Evolutionary conservation across 2,888 invertebrate species (phyloP).

Genomic region (Notocelia uddmanniana): DNA sequence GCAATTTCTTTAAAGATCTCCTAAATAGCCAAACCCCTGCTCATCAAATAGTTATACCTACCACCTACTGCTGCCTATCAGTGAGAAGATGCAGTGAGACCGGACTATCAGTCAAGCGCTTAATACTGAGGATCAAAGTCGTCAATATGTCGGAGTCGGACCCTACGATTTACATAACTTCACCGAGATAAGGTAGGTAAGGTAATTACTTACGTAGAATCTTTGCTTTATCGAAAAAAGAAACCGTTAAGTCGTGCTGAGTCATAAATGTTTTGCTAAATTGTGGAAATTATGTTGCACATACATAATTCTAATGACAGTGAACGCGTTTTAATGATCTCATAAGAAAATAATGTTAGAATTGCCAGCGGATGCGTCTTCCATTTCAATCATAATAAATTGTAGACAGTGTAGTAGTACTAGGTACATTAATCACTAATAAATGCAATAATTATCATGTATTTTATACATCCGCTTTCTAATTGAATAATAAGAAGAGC

Average conservation of each 20-base stretch:
- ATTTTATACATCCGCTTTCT: slow-evolving; percentile 1
- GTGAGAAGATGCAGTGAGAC: slow-evolving; percentile 18
- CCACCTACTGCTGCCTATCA: slow-evolving; percentile 2
- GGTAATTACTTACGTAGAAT: slow-evolving; percentile 53
- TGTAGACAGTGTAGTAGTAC: slow-evolving; percentile 5
- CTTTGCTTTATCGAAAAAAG: slow-evolving; percentile 5
- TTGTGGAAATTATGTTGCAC: neutral
- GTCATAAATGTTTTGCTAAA: neutral
- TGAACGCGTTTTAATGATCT: neutral
- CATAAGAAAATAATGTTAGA: neutral
- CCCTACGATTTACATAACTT: slow-evolving; percentile 53
- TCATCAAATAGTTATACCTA: slow-evolving; percentile 10
- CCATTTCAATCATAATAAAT: slow-evolving; percentile 12
- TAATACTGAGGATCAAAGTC: slow-evolving; percentile 59
- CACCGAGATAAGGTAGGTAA: slow-evolving; percentile 51
- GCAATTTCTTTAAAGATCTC: slow-evolving; percentile 1
- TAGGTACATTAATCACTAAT: slow-evolving; percentile 7
- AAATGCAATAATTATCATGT: slow-evolving; percentile 12
- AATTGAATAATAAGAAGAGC: slow-evolving; percentile 3
- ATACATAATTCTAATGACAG: neutral
- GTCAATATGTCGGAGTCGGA: slow-evolving; percentile 58
- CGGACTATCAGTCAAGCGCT: slow-evolving; percentile 58
- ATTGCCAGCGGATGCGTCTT: slow-evolving; percentile 7
- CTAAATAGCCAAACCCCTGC: neutral
- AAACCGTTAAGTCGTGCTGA: neutral